phyloP scores from a whole-genome alignment of 1,140 invertebrate species.

The Drosophila elegans region DNA sequence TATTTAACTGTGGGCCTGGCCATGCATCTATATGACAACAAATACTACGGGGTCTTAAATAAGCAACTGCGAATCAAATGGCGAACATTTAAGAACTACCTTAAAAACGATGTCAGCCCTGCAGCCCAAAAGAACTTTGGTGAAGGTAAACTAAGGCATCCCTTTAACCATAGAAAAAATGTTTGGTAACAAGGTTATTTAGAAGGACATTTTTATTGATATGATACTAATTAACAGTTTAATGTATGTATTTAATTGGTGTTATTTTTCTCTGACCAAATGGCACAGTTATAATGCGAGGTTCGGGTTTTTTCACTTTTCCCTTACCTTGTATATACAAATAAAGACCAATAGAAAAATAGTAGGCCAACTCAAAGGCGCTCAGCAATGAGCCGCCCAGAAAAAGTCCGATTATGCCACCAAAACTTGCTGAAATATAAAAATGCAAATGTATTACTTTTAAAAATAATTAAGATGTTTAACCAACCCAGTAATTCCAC shows the following conservation, averaged over 20 bases:
- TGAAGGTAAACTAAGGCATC: conserved; percentile 42
- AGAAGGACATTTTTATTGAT: background rate
- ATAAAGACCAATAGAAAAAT: conserved; percentile 77
- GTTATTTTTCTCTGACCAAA: conserved; percentile 56
- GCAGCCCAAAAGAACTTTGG: background rate
- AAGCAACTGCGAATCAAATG: conserved; percentile 30
- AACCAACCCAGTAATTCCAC: conserved; percentile 72
- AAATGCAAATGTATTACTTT: background rate
- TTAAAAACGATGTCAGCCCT: conserved; percentile 48
- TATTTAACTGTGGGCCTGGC: conserved; percentile 76
- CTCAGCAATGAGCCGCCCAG: conserved; percentile 84
- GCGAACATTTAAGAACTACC: conserved; percentile 32
- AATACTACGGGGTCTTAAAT: conserved; percentile 51
- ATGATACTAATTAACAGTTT: conserved; percentile 6
- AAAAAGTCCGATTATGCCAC: conserved; percentile 84
- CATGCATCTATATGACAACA: conserved; percentile 67
- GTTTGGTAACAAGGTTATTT: conserved; percentile 32
- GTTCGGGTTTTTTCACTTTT: background rate
- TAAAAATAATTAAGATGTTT: background rate
- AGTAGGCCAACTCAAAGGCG: conserved; percentile 81
- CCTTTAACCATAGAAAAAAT: conserved; percentile 45
- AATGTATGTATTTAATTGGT: conserved; percentile 48
- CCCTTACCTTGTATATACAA: conserved; percentile 45
- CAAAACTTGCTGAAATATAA: conserved; percentile 70
- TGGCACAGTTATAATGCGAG: conserved; percentile 25